Conservation (phyloP, 2,888 invertebrate species). For the Spatulosminthurus flaviceps region DNA sequence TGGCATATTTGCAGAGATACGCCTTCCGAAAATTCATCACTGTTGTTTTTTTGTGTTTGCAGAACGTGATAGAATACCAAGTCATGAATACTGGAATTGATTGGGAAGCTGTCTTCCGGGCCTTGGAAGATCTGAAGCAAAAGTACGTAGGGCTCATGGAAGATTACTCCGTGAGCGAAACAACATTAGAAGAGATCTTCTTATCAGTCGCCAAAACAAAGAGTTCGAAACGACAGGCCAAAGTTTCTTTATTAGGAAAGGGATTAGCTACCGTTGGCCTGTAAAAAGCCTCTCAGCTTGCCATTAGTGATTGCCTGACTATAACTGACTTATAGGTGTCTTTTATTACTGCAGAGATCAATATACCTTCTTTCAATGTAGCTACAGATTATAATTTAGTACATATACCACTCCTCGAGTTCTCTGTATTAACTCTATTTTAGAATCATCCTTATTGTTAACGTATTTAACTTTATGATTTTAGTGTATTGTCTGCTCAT, state of each 20-base stretch:
- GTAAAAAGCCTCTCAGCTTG: neutral
- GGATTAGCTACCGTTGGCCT: neutral
- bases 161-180: conserved; percentile 68
- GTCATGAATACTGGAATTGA: conserved; percentile 65
- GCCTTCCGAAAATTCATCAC: too few species aligned
- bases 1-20: too few species aligned
- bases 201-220: conserved; percentile 66
- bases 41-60: too few species aligned
- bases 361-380: too few species aligned
- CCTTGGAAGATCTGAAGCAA: conserved; percentile 68
- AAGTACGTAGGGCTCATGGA: conserved; percentile 65
- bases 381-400: too few species aligned
- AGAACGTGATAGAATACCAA: conserved; percentile 68
- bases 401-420: too few species aligned
- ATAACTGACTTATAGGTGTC: neutral
- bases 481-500: too few species aligned
- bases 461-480: too few species aligned
- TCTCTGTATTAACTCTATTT: too few species aligned
- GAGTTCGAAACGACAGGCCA: conserved; percentile 15
- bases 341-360: too few species aligned
- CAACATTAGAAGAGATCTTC: conserved; percentile 69
- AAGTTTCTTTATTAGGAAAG: conserved; percentile 26
- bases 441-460: too few species aligned
- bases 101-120: conserved; percentile 67
- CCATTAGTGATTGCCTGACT: conserved; percentile 4